Base-by-base conservation (phyloP, 1,140 invertebrate genomes). In the Cheumatopsyche charites region DNA sequence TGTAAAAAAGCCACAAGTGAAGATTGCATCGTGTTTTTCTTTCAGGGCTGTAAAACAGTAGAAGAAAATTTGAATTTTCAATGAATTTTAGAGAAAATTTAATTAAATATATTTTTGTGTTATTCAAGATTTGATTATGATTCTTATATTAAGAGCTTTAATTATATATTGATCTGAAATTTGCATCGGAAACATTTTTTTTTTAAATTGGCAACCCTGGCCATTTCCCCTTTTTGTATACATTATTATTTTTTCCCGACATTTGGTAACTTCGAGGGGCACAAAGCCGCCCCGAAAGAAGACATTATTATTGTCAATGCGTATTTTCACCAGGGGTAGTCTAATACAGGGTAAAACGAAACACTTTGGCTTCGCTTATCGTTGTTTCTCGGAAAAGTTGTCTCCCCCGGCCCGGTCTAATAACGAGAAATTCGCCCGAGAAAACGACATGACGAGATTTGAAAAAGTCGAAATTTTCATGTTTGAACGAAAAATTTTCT, bases 1-100 rank as follows among this genome's bases (percentile, higher is more conserved):
- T 75, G 74, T 75, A 62, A 75, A 58, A 75, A 75, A 71, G 71
- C 74, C 73, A 71, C 73, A 75, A 69, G 74, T 71, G 71, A 75
- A 75, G 74, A 75, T 75, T 75, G 74, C 71, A 75, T 71, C 74
- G 58, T 29, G 36, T 70, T 58, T 62, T 66, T 69, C 61, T 63
- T 36, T 25, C 42, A 23, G 21, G 42, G 49, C 23, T 58, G 12
- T 58, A 58, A 25, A 58, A 11, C 9, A 23, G 9, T 3, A 4
- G 29, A 4, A 36, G 3, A 36, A 9, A 36, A 36, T 36, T 9
- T 4, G 9, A 36, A 36, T 36, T 36, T 9, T 3, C 29, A 36
- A 36, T 36, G 9, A 36, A 9, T n/a, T n/a, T n/a, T n/a, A n/a
- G n/a, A n/a, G n/a, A n/a, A n/a, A n/a, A n/a, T n/a, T n/a, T n/a